phyloP scores from a whole-genome alignment of 1,140 invertebrate species.

The Carcinoscorpius rotundicauda region DNA sequence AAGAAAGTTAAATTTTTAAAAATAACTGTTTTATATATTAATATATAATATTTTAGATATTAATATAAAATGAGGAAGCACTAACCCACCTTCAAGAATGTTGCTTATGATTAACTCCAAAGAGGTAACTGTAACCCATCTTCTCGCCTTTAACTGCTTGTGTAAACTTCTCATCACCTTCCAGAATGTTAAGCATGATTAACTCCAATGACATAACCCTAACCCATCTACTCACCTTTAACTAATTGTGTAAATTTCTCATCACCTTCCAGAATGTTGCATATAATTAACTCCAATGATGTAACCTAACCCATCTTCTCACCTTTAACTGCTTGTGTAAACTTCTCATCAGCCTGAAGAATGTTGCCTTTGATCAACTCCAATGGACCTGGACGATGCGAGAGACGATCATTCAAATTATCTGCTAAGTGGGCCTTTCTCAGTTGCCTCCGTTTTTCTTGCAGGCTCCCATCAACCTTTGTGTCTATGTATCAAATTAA shows the following conservation, averaged over 20 bases:
- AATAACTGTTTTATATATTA: too few species aligned
- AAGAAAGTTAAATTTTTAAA: too few species aligned
- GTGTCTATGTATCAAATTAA: slow-evolving; percentile 40
- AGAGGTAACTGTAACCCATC: too few species aligned
- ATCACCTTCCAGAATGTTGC: slow-evolving; percentile 91
- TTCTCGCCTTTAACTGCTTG: too few species aligned
- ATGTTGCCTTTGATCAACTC: slow-evolving; percentile 95
- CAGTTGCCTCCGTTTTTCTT: slow-evolving; percentile 84
- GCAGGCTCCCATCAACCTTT: slow-evolving; percentile 86
- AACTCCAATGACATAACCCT: too few species aligned
- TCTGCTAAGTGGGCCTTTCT: slow-evolving; percentile 90
- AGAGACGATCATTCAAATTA: slow-evolving; percentile 88
- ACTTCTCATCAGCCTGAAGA: slow-evolving; percentile 79
- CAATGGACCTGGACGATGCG: slow-evolving; percentile 86
- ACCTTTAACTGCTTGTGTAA: slow-evolving; percentile 76
- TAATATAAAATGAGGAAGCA: too few species aligned
- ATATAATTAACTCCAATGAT: slow-evolving; percentile 84
- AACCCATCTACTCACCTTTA: slow-evolving; percentile 39
- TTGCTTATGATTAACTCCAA: too few species aligned
- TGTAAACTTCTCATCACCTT: too few species aligned
- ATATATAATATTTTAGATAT: too few species aligned
- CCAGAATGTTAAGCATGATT: too few species aligned
- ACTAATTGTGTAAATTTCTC: slow-evolving; percentile 82
- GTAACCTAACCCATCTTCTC: background rate
- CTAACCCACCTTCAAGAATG: too few species aligned